Percentiles rank a stretch among this genome's conserved stretches.
These are phyloP conservation scores for Spodoptera picta DNA, from an alignment of 2,888 invertebrate genomes.

Conservation along the genomic window DNA sequence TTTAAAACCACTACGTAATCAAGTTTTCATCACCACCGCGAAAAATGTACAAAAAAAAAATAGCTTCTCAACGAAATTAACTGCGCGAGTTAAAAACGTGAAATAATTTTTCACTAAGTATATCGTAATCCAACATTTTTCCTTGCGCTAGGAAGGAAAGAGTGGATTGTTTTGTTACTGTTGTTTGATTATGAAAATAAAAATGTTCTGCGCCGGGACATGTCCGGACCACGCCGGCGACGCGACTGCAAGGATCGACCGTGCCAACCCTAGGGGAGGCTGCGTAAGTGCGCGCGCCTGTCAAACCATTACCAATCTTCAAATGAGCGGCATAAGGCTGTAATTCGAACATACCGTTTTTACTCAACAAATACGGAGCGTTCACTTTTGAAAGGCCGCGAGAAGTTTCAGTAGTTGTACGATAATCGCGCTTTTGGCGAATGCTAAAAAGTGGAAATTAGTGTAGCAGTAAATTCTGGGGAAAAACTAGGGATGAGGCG, in stretches of 20 bases:
- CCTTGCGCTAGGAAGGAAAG: constrained; percentile 80
- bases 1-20: constrained; percentile 52
- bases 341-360: constrained; percentile 56
- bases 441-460: constrained; percentile 60
- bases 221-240: constrained; percentile 84
- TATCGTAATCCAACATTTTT: constrained; percentile 70
- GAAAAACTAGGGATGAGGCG: constrained; percentile 77
- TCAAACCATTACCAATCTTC: constrained; percentile 61
- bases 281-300: constrained; percentile 78
- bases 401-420: constrained; percentile 48
- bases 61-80: constrained; percentile 80
- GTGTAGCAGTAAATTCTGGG: constrained; percentile 51
- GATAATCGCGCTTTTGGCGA: constrained; percentile 58
- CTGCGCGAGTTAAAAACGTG: constrained; percentile 81
- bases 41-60: constrained; percentile 62
- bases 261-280: constrained; percentile 85
- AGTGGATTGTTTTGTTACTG: constrained; percentile 75
- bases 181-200: constrained; percentile 64
- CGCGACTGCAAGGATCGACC: constrained; percentile 88
- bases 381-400: constrained; percentile 65
- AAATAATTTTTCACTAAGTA: constrained; percentile 64
- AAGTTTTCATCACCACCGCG: constrained; percentile 53
- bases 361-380: constrained; percentile 66
- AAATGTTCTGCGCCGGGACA: constrained; percentile 71
- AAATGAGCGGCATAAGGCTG: constrained; percentile 59